Conservation (phyloP, 1,140 invertebrate genomes). For the Bombus cullumanus region DNA sequence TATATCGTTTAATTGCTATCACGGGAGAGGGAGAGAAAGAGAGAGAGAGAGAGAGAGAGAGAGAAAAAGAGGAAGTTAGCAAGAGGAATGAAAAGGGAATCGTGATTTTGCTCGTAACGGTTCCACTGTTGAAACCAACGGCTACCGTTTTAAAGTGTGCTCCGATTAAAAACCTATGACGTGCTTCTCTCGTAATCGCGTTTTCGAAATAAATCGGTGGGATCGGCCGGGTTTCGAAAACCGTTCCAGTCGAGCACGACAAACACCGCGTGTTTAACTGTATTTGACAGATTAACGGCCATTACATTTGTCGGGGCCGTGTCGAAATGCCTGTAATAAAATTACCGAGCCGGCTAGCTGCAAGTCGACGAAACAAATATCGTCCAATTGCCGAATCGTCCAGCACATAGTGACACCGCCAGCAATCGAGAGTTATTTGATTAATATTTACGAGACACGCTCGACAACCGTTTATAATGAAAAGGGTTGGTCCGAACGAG, state of each 20-base stretch:
- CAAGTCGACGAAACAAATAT: slow-evolving; percentile 33
- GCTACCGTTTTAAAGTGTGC: neutral
- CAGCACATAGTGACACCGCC: neutral
- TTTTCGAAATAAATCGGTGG: slow-evolving; percentile 1
- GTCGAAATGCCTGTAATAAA: slow-evolving; percentile 4
- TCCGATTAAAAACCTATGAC: slow-evolving; percentile 5
- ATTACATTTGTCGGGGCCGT: slow-evolving; percentile 18
- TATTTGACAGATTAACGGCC: slow-evolving; percentile 38
- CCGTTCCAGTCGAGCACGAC: neutral
- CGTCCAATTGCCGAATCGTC: slow-evolving; percentile 12
- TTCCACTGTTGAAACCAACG: neutral
- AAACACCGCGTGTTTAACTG: slow-evolving; percentile 35
- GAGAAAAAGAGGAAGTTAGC: neutral
- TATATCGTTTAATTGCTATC: slow-evolving; percentile 2
- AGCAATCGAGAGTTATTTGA: slow-evolving; percentile 27
- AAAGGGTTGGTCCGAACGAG: neutral
- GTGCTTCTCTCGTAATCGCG: neutral
- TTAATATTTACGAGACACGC: slow-evolving; percentile 40
- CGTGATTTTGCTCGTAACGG: neutral
- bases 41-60: neutral
- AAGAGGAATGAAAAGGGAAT: too few species aligned
- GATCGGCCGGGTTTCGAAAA: neutral
- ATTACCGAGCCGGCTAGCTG: slow-evolving; percentile 9
- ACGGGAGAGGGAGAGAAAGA: neutral
- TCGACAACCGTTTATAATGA: slow-evolving; percentile 12